A percentile compares a stretch with the other conserved stretches of the same genome.
These are phyloP conservation scores for Serrognathus titanus DNA, from an alignment of 2,888 invertebrate genomes.

Conservation along the genomic window DNA sequence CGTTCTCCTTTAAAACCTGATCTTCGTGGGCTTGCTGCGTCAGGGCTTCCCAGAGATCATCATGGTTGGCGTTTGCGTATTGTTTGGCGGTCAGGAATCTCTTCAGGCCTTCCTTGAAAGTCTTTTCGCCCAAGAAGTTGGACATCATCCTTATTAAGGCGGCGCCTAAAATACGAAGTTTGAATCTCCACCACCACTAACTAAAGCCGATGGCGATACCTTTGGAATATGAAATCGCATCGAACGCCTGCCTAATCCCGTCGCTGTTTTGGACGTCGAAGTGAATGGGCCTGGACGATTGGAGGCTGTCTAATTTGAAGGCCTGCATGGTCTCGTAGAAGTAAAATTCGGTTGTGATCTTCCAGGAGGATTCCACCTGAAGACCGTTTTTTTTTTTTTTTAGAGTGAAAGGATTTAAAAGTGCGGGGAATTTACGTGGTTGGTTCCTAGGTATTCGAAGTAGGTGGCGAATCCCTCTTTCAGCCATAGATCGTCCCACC, in stretches of 20 bases:
- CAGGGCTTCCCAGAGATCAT: slow-evolving; percentile 66
- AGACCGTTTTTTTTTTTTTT: slow-evolving; percentile 2
- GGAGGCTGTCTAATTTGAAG: slow-evolving; percentile 59
- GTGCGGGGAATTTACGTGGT: slow-evolving; percentile 49
- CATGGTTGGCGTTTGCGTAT: slow-evolving; percentile 61
- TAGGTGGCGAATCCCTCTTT: slow-evolving; percentile 75
- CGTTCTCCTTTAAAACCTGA: slow-evolving; percentile 41
- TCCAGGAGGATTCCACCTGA: slow-evolving; percentile 59
- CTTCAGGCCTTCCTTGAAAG: slow-evolving; percentile 54
- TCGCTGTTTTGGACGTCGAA: slow-evolving; percentile 58
- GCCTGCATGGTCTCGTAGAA: slow-evolving; percentile 54
- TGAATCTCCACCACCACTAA: background rate
- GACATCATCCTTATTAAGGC: slow-evolving; percentile 71
- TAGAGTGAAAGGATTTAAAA: background rate
- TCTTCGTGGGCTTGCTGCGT: slow-evolving; percentile 55
- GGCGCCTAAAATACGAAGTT: slow-evolving; percentile 50
- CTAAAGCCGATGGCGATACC: slow-evolving; percentile 41
- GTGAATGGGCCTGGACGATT: slow-evolving; percentile 64
- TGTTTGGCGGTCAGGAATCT: slow-evolving; percentile 53
- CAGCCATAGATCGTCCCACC: slow-evolving; percentile 71
- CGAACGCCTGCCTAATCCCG: slow-evolving; percentile 66
- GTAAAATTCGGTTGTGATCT: slow-evolving; percentile 56
- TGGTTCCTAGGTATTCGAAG: slow-evolving; percentile 55
- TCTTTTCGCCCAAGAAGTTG: slow-evolving; percentile 62
- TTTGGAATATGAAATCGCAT: slow-evolving; percentile 70